These are phyloP conservation scores for Halcyon senegalensis DNA, from an alignment of 2,113 vertebrate genomes.

Conservation along the genomic window DNA sequence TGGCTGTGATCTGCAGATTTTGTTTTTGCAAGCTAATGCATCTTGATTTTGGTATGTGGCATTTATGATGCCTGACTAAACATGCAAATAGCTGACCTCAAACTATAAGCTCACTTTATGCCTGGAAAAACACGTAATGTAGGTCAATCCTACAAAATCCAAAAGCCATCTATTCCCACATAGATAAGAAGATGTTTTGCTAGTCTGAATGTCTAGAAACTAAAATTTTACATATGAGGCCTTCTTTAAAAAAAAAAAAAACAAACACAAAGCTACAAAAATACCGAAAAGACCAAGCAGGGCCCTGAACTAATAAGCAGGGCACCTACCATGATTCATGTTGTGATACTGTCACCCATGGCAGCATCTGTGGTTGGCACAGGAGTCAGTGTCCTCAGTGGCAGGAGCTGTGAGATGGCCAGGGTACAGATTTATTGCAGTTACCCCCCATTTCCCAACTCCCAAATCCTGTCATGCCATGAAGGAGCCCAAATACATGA, in stretches of 20 bases:
- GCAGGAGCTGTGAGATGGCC: background rate
- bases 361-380: background rate
- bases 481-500: background rate
- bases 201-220: background rate
- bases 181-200: background rate
- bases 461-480: background rate
- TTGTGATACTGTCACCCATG: accelerated
- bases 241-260: background rate
- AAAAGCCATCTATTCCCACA: background rate
- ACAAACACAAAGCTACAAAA: background rate
- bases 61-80: background rate
- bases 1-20: background rate
- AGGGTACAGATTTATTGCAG: background rate
- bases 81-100: background rate
- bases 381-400: background rate
- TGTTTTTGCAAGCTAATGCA: background rate
- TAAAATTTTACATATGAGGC: background rate
- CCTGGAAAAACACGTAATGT: background rate
- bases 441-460: background rate
- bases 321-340: background rate
- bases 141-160: constrained; percentile 27
- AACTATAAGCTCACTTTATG: background rate
- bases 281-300: background rate
- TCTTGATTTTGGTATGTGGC: background rate
- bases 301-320: background rate